phyloP scores from a whole-genome alignment of 1,140 invertebrate genomes.

The Calycopis cecrops region DNA sequence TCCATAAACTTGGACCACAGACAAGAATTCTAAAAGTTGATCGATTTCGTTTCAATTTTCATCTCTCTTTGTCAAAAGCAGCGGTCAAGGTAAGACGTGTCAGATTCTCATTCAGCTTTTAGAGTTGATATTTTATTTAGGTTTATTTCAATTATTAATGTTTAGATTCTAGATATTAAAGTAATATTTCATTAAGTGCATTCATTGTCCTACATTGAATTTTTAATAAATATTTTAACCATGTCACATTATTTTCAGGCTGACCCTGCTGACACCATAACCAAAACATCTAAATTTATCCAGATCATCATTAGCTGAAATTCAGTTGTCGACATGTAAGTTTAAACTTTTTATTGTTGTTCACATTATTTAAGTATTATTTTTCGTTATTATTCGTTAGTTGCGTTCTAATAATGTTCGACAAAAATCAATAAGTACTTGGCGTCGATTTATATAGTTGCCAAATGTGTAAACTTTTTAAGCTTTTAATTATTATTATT shows the following conservation, averaged over 20 bases:
- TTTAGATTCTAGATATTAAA: no score
- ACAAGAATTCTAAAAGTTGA: neutral
- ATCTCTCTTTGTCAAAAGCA: slow-evolving; percentile 52
- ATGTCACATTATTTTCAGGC: slow-evolving; percentile 38
- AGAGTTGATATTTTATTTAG: neutral
- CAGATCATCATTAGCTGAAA: slow-evolving; percentile 41
- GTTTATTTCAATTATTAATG: neutral
- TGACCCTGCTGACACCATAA: slow-evolving; percentile 46
- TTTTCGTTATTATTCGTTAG: neutral
- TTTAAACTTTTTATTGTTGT: slow-evolving; percentile 25
- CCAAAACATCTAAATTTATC: slow-evolving; percentile 43
- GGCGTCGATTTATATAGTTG: no score
- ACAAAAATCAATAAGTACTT: no score
- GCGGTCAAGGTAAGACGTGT: slow-evolving; percentile 64
- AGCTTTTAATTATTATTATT: no score
- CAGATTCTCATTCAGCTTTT: no score
- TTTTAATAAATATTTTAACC: slow-evolving; percentile 17
- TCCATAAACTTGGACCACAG: neutral
- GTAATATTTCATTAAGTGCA: no score
- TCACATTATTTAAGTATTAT: neutral
- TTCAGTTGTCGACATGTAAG: slow-evolving; percentile 45
- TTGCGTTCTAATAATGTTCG: no score
- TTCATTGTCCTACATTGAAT: no score
- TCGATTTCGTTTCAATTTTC: slow-evolving; percentile 16
- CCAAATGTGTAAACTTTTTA: no score